phyloP scores from a whole-genome alignment of 1,140 invertebrate genomes.

The Neuroterus valhalla region DNA sequence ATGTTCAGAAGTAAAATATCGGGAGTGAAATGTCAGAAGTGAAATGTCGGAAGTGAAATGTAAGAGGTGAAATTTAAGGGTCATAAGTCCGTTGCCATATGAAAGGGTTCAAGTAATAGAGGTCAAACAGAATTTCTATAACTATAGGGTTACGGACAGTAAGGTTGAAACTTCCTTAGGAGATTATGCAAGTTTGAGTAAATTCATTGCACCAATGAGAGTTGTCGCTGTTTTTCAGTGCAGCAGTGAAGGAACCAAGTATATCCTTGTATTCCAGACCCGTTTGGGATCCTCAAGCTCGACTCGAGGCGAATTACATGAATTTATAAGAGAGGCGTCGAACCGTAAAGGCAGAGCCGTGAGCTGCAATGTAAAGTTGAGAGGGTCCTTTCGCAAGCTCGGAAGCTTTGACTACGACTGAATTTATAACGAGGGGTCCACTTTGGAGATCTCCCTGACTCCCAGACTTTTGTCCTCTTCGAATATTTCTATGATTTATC shows the following conservation, averaged over 20 bases:
- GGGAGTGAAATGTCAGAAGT: no score
- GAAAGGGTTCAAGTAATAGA: no score
- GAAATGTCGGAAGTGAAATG: no score
- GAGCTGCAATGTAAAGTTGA: conserved; percentile 9
- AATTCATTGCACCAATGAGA: neutral
- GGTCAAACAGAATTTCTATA: no score
- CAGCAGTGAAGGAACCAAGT: neutral
- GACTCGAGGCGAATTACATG: conserved; percentile 48
- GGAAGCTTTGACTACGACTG: conserved; percentile 37
- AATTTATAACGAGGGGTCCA: conserved; percentile 61
- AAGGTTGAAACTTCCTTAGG: neutral
- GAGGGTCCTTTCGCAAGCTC: conserved; percentile 9
- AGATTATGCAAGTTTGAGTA: neutral
- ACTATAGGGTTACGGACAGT: no score
- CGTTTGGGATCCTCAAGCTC: neutral
- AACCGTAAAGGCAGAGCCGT: conserved; percentile 32
- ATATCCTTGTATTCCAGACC: neutral
- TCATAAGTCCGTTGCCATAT: no score
- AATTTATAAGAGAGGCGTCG: conserved; percentile 48
- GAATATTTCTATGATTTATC: neutral
- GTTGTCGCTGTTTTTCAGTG: neutral
- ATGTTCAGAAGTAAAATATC: no score
- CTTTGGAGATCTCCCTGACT: conserved; percentile 4
- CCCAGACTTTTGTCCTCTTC: neutral
- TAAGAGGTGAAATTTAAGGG: no score